Conservation (phyloP, 2,797 vertebrate genomes). For the Lateolabrax maculatus region DNA sequence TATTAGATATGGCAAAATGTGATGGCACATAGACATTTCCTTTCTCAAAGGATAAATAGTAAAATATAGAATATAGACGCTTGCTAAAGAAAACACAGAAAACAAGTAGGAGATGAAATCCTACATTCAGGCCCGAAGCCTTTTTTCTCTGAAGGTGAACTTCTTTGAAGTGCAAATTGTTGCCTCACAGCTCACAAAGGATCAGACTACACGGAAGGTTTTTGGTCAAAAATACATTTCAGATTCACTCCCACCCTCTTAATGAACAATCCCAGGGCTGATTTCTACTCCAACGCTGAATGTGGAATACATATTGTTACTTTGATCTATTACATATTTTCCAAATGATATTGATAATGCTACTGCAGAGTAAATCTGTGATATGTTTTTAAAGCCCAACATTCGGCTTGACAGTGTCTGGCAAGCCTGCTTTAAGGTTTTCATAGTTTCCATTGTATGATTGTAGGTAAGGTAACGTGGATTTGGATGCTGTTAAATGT, state of each 20-base stretch:
- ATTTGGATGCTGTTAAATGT: slow-evolving; percentile 1
- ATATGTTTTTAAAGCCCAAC: background rate
- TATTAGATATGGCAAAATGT: slow-evolving; percentile 61
- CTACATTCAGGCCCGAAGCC: slow-evolving; percentile 64
- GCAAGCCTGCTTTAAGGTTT: slow-evolving; percentile 4
- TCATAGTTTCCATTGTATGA: background rate
- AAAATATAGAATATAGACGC: slow-evolving; percentile 52
- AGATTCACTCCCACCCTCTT: slow-evolving; percentile 14
- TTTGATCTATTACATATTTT: background rate
- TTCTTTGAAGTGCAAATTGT: slow-evolving; percentile 75
- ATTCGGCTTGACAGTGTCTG: slow-evolving; percentile 1
- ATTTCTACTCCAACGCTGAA: slow-evolving; percentile 10
- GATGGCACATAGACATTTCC: slow-evolving; percentile 71
- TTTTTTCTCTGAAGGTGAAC: slow-evolving; percentile 51
- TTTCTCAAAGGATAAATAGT: slow-evolving; percentile 59
- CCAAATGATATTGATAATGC: slow-evolving; percentile 8
- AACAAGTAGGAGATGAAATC: slow-evolving; percentile 46
- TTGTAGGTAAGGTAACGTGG: background rate
- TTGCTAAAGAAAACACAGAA: slow-evolving; percentile 38
- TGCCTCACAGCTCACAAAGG: slow-evolving; percentile 59
- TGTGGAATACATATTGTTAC: background rate
- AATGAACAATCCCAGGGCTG: background rate
- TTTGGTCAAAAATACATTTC: slow-evolving; percentile 57
- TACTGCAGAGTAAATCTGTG: background rate
- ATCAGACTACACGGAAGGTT: slow-evolving; percentile 10